Evolutionary conservation across 2,888 invertebrate species (phyloP), one percentile per base, ranked within the genome.

Genomic region (Achlya flavicornis): DNA sequence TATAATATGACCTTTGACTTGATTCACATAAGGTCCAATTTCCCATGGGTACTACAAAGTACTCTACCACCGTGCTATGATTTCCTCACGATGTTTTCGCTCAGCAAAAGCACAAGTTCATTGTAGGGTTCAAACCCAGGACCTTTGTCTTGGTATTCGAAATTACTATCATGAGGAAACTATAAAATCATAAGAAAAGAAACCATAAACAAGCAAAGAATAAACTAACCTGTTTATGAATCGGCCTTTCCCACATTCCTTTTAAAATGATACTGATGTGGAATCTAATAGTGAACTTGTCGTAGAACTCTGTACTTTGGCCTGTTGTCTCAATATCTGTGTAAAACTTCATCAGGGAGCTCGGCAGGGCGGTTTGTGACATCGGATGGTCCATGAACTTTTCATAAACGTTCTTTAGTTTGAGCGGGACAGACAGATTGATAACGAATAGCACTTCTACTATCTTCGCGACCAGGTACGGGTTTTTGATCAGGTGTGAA

Each of bases 271-370:
- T 96, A 90, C 99, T 99, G 87, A 99, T 99, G 87, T 99, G 99
- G 94, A 99, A 99, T 87, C 99, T 96, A 79, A 99, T 99, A 12
- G 98, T 98, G 91, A 99, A 99, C 93, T 99, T 99, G 92, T 99
- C 99, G 84, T 99, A 99, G 93, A 99, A 99, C 93, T 99, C 99
- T 46, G 98, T 98, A 89, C 98, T 98, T 75, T 99, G 98, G 11
- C 99, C 99, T 11, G 99, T 99, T 12, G 98, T 98, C 94, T 99
- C 99, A 64, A 99, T 98, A 80, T 99, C 99, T 77, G 99, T 98
- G 91, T 99, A 99, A 94, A 99, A 99, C 90, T 98, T 98, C 98
- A 99, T 99, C 53, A 99, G 94, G 19, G 97, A 97, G 74, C 98
- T 97, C 0, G 98, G 97, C 66, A 99, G 94, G 66, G 96, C 95